These are phyloP conservation scores for Odontesthes bonariensis DNA, from an alignment of 2,113 vertebrate species.

Conservation along the genomic window DNA sequence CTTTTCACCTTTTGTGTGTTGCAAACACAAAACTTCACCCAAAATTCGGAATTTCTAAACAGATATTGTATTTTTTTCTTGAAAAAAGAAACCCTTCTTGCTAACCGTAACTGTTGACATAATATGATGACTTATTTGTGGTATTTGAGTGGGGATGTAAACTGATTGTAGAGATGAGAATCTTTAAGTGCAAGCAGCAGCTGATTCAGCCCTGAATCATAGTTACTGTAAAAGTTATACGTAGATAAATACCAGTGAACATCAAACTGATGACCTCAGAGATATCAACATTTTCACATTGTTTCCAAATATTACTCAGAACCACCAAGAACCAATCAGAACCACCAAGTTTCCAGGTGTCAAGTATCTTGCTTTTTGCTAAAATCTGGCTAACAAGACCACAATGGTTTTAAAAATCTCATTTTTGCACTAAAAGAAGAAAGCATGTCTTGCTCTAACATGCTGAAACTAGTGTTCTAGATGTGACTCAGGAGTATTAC, in stretches of 20 bases:
- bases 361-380: background rate
- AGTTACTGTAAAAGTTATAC: conserved; percentile 6
- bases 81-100: background rate
- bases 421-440: no score
- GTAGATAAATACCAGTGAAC: conserved; percentile 9
- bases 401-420: background rate
- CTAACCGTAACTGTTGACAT: background rate
- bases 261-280: background rate
- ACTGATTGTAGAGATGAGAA: conserved; percentile 1
- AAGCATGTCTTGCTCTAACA: background rate
- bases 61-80: background rate
- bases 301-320: conserved; percentile 31
- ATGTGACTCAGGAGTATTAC: background rate
- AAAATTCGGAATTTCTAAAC: conserved; percentile 41
- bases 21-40: conserved; percentile 25
- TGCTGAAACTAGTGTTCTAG: background rate
- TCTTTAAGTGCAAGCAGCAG: background rate
- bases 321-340: background rate
- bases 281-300: conserved; percentile 1
- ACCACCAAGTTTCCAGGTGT: background rate
- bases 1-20: conserved; percentile 29
- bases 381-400: background rate
- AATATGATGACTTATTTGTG: conserved; percentile 7
- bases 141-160: conserved; percentile 1
- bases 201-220: conserved; percentile 26